Base-by-base conservation (phyloP, 2,797 vertebrate species). In the Orientallactaga sibirica region DNA sequence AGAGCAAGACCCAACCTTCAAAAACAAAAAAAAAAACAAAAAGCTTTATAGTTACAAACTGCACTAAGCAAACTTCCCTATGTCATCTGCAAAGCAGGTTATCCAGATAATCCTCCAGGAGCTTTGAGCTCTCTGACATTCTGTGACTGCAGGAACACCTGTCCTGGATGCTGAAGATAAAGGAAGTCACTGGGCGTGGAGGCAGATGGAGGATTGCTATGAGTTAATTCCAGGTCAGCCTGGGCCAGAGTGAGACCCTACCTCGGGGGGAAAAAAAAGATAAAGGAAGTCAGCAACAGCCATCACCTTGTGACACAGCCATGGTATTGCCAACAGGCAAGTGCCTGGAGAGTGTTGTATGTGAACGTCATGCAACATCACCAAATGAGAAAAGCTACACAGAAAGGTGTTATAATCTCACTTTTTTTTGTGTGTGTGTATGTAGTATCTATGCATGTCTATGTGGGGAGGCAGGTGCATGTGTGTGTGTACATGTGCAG, bases 351-450 rank as follows among this genome's bases (percentile, higher is more conserved):
- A 19, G 48, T 19, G 43, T 2, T 37, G 20, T 25, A 33, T 29
- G 27, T 5, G 15, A 71, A 48, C 27, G 7, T 25, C 92, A 52
- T 52, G 19, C 66, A 19, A 79, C 52, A 61, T 1, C 84, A 62
- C 71, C n/a, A 86, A 74, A 11, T 7, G 14, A 88, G 70, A 88
- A 88, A 62, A 89, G 15, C 27, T 89, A 77, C 84, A 83, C 24
- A 85, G 61, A 85, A 67, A 27, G 58, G 41, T 2, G 19, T 58
- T 24, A 64, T 64, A 58, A 55, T 15, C 20, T 77, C 76, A 88
- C 67, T 81, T 58, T 12, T 58, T 1, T 58, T 2, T 58, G 55
- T 58, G 55, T 16, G 16, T 58, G 55, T 16, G 16, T 14, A 58
- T 58, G 16, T 58, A 58, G 55, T 58, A 58, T 16, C 14, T 12